Conservation (phyloP, 1,140 invertebrate genomes). For the Ooceraea biroi region DNA sequence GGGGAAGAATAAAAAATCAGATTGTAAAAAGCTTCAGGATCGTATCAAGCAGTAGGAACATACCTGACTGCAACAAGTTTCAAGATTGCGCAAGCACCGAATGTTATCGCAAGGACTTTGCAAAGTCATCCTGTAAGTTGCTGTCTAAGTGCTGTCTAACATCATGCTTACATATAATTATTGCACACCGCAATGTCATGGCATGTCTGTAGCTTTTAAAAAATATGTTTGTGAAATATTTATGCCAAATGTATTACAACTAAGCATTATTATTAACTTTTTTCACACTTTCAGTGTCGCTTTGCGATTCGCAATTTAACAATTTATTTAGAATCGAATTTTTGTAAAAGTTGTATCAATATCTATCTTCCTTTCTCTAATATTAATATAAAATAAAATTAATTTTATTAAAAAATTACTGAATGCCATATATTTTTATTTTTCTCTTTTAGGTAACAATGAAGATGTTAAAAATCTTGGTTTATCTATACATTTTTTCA, state of each 20-base stretch:
- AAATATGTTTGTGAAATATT: neutral
- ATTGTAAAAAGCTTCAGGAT: neutral
- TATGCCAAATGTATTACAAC: neutral
- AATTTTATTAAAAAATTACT: neutral
- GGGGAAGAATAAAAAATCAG: neutral
- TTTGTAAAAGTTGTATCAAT: neutral
- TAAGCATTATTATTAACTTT: no score
- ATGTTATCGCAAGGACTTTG: conserved; percentile 43
- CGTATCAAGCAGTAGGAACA: conserved; percentile 8
- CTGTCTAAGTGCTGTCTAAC: neutral
- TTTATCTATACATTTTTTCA: no score
- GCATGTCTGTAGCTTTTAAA: neutral
- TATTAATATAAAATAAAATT: neutral
- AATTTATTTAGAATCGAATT: neutral
- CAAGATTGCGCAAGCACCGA: conserved; percentile 58
- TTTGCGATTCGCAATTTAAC: neutral
- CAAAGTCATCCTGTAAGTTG: conserved; percentile 49
- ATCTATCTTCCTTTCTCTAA: neutral
- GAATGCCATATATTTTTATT: no score
- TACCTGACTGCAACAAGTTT: neutral
- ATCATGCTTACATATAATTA: neutral
- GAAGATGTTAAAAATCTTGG: no score
- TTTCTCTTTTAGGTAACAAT: no score
- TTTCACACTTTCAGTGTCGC: neutral
- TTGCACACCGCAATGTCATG: neutral